Base-by-base conservation (phyloP, 2,113 vertebrate genomes). In the Prionailurus bengalensis region DNA sequence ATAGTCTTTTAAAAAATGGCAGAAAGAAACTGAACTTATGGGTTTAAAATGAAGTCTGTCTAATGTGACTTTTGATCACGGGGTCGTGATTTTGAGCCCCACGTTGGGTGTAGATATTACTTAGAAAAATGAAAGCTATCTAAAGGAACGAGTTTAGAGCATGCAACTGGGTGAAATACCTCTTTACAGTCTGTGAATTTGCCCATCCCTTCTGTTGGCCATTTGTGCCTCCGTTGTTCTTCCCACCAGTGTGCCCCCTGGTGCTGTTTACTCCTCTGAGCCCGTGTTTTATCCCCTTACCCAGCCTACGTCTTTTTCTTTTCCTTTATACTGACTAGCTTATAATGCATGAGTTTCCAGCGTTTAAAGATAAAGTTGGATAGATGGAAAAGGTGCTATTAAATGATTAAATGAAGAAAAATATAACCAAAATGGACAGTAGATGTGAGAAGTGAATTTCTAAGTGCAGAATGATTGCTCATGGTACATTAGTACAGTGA, bases 111-210 rank as follows among this genome's bases (percentile, higher is more conserved):
- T 48, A 78, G 42, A 78, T 15, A 31, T 48, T 48, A 31, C 33
- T 70, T 70, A 14, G 15, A 45, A 68, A 66, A 84, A 85, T 16
- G 42, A 36, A 95, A 19, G 2, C 55, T 45, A 7, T 83, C 15
- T 84, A 86, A 90, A 89, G 93, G 65, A 39, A n/a, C 9, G 7
- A 19, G 13, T 16, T 13, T 17, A 23, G 68, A 84, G n/a, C 42
- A 3, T 36, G 63, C 27, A 58, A 10, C 0, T 0, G 36, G 36
- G 7, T 42, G 7, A 53, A 33, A 39, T 36, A 13, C 7, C 19
- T 25, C 17, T 58, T 33, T 68, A 14, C 1, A 7, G 31, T 17
- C 61, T 39, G 13, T 31, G 3, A 1, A 16, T 83, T 36, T 17
- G 4, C 16, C 29, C 53, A 1, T 33, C 7, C 36, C 29, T 51